Evolutionary conservation across 2,888 invertebrate genomes (phyloP), one percentile per base, ranked within the genome.

Genomic region (Salticus scenicus): DNA sequence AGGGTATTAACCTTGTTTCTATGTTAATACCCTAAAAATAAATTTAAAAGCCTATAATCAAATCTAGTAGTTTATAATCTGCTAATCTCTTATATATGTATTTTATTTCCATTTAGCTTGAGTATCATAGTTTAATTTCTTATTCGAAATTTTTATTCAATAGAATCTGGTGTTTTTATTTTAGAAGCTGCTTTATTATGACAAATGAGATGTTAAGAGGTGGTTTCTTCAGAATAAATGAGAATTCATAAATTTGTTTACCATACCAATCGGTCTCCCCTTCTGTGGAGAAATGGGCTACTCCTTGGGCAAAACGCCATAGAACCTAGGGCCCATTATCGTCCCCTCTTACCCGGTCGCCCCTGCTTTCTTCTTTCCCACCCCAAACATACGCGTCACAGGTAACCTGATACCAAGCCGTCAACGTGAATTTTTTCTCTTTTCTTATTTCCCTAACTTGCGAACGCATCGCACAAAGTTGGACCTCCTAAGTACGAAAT

Each of bases 371-470:
- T 77, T 42, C 77, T 67, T 67, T 67, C n/a, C 37, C 27, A 51
- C 73, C 81, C 78, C 72, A 66, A 74, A 57, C 76, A 63, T 76
- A 30, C 73, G 42, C 73, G 67, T 73, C 71, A 72, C 83, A 84
- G 83, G 83, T 84, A 84, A 84, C 83, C 47, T 31, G 83, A 84
- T 84, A 77, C 83, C 77, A 72, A 57, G 67, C 77, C 72, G 83
- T 84, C 83, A 84, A 73, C 77, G 66, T 20, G 57, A 57, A 67
- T 76, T 82, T 81, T 82, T 82, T 63, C 31, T 27, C 30, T 41
- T 10, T 73, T 17, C 33, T 24, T 42, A 72, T 69, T 81, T 41
- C 27, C 79, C 47, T 66, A 73, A n/a, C 30, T 5, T 70, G 57
- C 41, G n/a, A 37, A 41, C 57, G 30, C 70, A 71, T 41, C 51